phyloP scores from a whole-genome alignment of 2,113 vertebrate species.

The Myotis yumanensis region DNA sequence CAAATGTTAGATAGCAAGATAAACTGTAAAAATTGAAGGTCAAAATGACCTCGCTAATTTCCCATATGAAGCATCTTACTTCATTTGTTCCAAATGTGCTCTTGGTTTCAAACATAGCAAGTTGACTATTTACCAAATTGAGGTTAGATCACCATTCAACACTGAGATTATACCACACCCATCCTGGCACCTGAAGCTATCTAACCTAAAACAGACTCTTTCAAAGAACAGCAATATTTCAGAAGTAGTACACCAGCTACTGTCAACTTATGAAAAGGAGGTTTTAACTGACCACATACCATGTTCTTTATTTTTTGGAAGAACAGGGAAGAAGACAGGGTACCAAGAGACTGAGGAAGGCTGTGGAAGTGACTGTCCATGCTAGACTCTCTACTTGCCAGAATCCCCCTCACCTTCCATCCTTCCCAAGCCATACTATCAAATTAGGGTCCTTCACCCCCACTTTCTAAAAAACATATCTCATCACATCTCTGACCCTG shows the following conservation, averaged over 20 bases:
- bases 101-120: conserved; percentile 4
- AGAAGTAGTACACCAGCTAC: neutral
- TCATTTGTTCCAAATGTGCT: no score
- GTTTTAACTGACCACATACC: neutral
- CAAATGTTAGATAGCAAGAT: neutral
- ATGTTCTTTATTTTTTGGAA: neutral
- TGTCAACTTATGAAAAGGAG: neutral
- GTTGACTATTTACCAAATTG: neutral
- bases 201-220: neutral
- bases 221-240: neutral
- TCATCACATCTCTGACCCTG: neutral
- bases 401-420: no score
- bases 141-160: neutral
- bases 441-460: neutral
- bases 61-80: no score
- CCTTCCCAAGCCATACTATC: neutral
- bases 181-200: neutral
- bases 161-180: neutral
- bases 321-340: neutral
- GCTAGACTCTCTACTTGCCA: neutral
- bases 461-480: neutral
- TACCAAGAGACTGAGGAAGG: neutral
- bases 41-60: neutral
- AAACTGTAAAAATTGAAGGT: conserved; percentile 15
- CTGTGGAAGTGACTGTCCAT: neutral